Conservation (phyloP, 2,888 invertebrate species). For the Plagodis dolabraria region DNA sequence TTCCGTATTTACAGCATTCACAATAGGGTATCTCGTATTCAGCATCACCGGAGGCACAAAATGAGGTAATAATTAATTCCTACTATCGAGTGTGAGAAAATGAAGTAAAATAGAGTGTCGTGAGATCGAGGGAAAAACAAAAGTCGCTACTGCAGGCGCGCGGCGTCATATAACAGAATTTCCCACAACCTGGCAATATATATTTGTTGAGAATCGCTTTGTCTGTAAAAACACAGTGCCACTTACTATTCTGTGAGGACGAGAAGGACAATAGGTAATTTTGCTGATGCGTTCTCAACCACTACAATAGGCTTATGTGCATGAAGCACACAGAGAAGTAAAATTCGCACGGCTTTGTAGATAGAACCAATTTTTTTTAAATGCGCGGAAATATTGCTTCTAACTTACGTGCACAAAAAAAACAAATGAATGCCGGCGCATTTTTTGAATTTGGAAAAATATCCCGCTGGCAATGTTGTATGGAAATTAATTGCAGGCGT, state of each 20-base stretch:
- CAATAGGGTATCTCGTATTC: constrained; percentile 47
- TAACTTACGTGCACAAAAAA: no score
- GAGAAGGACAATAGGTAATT: constrained; percentile 71
- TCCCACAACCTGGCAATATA: constrained; percentile 66
- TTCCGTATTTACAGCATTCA: constrained; percentile 53
- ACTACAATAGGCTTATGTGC: constrained; percentile 54
- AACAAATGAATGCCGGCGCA: no score
- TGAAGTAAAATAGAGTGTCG: constrained; percentile 63
- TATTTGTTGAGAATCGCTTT: constrained; percentile 72
- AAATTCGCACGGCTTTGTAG: constrained; percentile 58
- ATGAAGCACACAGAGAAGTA: constrained; percentile 37
- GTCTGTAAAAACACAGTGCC: constrained; percentile 67
- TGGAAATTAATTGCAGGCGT: no score
- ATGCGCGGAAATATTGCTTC: not conserved
- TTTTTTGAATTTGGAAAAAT: not conserved
- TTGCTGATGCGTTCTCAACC: constrained; percentile 61
- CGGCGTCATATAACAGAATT: constrained; percentile 59
- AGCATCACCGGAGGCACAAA: constrained; percentile 52
- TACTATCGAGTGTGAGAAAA: constrained; percentile 71
- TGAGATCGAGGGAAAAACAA: constrained; percentile 69
- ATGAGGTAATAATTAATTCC: constrained; percentile 66
- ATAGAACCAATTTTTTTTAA: constrained; percentile 23
- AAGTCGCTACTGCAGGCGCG: constrained; percentile 51
- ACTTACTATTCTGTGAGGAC: constrained; percentile 74
- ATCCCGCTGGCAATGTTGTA: no score